Evolutionary conservation across 2,797 vertebrate genomes (phyloP).

Genomic region (Rhynchonycteris naso): DNA sequence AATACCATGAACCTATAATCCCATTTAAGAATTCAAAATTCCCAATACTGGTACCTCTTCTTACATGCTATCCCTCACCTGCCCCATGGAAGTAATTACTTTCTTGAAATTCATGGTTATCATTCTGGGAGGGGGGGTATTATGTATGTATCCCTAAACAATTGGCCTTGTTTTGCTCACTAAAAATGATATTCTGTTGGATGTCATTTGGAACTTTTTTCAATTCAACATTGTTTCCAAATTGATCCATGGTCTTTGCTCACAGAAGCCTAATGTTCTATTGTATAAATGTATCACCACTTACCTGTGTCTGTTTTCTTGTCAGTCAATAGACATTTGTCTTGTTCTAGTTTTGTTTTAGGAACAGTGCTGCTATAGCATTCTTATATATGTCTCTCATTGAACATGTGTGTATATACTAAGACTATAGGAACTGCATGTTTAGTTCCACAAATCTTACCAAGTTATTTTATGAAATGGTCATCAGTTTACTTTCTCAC

Average conservation of each 20-base stretch:
- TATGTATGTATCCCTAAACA: not conserved
- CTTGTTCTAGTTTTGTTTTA: not conserved
- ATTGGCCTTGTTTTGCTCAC: not conserved
- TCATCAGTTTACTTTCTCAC: not conserved
- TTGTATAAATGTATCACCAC: not conserved
- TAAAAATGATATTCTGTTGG: not conserved
- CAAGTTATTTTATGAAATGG: not conserved
- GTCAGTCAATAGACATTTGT: not conserved
- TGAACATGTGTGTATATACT: not conserved
- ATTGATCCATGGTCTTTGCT: not conserved
- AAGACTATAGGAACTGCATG: not conserved
- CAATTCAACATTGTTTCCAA: not conserved
- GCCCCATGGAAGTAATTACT: not conserved
- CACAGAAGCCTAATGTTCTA: not conserved
- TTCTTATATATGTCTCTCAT: not conserved
- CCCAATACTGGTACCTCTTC: not conserved
- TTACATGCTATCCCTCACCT: not conserved
- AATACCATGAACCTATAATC: not conserved
- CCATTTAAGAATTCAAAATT: not conserved
- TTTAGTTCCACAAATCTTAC: not conserved
- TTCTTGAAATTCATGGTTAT: not conserved
- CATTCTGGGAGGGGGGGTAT: not conserved
- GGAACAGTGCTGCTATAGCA: not conserved
- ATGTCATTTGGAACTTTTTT: not conserved
- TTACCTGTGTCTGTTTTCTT: not conserved